Conservation (phyloP, 2,113 vertebrate species). For the Nerophis lumbriciformis region DNA sequence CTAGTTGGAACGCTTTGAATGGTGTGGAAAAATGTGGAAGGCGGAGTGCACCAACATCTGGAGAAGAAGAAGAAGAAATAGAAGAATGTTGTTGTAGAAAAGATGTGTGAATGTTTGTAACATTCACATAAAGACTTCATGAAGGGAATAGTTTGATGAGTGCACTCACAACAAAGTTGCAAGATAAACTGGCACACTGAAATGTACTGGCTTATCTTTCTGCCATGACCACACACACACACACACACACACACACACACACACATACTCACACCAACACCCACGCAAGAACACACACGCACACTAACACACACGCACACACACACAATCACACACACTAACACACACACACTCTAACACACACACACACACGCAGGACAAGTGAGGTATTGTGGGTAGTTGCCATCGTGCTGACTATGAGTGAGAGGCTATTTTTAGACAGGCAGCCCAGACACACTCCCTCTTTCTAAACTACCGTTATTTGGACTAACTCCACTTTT, state of each 20-base stretch:
- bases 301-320: no score
- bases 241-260: slow-evolving; percentile 37
- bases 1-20: no score
- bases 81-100: no score
- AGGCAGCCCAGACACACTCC: slow-evolving; percentile 14
- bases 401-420: slow-evolving; percentile 52
- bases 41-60: no score
- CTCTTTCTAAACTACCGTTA: not conserved
- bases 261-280: slow-evolving; percentile 17
- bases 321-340: slow-evolving; percentile 12
- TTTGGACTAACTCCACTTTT: not conserved
- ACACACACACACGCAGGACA: slow-evolving; percentile 44
- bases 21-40: no score
- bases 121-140: no score
- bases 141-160: no score
- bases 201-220: slow-evolving; percentile 37
- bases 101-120: no score
- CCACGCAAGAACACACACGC: no score
- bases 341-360: slow-evolving; percentile 20
- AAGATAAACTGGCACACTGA: not conserved
- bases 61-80: no score
- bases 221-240: slow-evolving; percentile 34
- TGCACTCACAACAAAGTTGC: not conserved
- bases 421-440: slow-evolving; percentile 68
- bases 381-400: slow-evolving; percentile 64